These are phyloP conservation scores for Rhodophaea formosa DNA, from an alignment of 2,888 invertebrate species.

Conservation along the genomic window DNA sequence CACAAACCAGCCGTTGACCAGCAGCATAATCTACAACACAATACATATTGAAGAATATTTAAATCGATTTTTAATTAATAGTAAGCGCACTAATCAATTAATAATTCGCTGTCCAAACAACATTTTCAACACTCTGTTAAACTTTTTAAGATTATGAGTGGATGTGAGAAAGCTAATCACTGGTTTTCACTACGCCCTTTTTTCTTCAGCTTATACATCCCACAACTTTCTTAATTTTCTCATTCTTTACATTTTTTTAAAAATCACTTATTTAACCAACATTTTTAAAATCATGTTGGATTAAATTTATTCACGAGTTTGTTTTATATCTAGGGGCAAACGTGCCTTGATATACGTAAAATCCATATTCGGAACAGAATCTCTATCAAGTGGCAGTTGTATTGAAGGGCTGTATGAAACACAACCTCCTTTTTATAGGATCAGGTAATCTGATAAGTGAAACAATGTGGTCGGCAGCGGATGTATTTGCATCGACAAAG, in stretches of 20 bases:
- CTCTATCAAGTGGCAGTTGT: constrained; percentile 37
- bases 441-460: constrained; percentile 60
- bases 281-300: too few relatives aligned
- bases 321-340: constrained; percentile 17
- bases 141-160: too few relatives aligned
- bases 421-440: constrained; percentile 58
- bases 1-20: constrained; percentile 46
- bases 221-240: too few relatives aligned
- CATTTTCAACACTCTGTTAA: too few relatives aligned
- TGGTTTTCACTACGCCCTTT: too few relatives aligned
- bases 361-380: constrained; percentile 43
- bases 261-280: too few relatives aligned
- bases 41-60: background rate
- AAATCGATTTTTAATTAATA: background rate
- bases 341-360: constrained; percentile 51
- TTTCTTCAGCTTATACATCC: too few relatives aligned
- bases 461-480: constrained; percentile 59
- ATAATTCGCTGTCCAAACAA: too few relatives aligned
- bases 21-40: constrained; percentile 40
- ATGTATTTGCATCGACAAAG: constrained; percentile 62
- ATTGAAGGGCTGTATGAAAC: constrained; percentile 48
- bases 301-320: too few relatives aligned
- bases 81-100: too few relatives aligned
- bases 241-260: too few relatives aligned
- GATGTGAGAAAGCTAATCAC: too few relatives aligned